These are phyloP conservation scores for Phyllostomus discolor DNA, from an alignment of 2,113 vertebrate genomes.

Conservation along the genomic window DNA sequence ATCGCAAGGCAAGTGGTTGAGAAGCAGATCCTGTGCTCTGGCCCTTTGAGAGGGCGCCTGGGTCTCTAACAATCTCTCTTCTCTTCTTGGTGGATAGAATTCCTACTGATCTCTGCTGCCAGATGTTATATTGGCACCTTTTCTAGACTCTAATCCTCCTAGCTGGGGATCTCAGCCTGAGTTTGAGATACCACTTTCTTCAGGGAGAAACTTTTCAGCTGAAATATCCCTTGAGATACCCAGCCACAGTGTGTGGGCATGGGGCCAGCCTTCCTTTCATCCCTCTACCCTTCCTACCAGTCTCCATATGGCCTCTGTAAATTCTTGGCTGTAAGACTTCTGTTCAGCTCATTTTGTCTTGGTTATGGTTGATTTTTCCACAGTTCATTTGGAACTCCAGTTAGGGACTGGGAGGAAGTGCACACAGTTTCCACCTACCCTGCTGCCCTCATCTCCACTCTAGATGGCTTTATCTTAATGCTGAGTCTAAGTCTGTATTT, in stretches of 20 bases:
- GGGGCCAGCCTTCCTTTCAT: background rate
- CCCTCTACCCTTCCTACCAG: background rate
- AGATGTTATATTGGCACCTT: background rate
- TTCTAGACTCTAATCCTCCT: background rate
- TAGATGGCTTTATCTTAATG: background rate
- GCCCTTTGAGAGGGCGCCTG: background rate
- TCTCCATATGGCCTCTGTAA: background rate
- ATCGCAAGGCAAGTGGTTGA: background rate
- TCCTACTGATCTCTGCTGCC: background rate
- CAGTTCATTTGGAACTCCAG: background rate
- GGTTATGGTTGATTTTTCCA: background rate
- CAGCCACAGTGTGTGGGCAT: background rate
- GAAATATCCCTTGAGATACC: background rate
- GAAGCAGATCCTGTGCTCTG: background rate
- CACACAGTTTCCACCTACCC: too few species aligned
- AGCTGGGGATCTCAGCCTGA: background rate
- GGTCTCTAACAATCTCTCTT: background rate
- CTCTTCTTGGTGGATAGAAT: background rate
- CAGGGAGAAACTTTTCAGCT: background rate
- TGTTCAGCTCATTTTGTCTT: background rate
- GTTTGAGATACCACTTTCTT: background rate
- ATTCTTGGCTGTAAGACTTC: background rate
- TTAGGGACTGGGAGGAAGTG: background rate
- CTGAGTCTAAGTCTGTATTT: background rate
- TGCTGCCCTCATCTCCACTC: background rate